phyloP scores from a whole-genome alignment of 2,797 vertebrate species.

The Pangasius sanitwongsei region DNA sequence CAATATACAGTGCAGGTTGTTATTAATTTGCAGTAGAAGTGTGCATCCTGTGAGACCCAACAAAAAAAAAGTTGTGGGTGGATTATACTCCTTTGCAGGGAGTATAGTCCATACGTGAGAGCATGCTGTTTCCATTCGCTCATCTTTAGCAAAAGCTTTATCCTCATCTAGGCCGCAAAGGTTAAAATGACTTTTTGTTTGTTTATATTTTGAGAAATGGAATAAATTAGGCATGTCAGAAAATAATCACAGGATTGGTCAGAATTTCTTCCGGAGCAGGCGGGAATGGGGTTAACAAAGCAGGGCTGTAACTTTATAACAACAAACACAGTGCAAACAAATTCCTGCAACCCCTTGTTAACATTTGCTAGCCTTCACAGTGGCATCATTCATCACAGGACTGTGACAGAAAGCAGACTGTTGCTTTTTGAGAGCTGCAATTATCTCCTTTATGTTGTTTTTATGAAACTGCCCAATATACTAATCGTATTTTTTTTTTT shows the following conservation, averaged over 20 bases:
- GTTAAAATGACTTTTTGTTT: background rate
- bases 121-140: background rate
- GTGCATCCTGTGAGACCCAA: background rate
- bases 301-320: background rate
- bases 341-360: background rate
- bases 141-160: background rate
- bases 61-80: background rate
- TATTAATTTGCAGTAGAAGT: conserved; percentile 2
- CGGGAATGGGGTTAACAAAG: background rate
- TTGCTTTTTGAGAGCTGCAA: background rate
- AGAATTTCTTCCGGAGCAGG: background rate
- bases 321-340: background rate
- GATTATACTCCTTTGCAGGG: background rate
- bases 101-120: no score
- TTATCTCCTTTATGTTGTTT: background rate
- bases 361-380: background rate
- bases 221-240: background rate
- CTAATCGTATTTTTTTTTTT: background rate
- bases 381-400: background rate
- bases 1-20: background rate
- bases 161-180: background rate
- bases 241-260: background rate
- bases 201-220: background rate
- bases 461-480: no score
- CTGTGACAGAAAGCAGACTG: background rate